Percentiles rank a stretch among this genome's conserved stretches.
Evolutionary conservation across 2,888 invertebrate genomes (phyloP).

Genomic region (Hymenopus coronatus): DNA sequence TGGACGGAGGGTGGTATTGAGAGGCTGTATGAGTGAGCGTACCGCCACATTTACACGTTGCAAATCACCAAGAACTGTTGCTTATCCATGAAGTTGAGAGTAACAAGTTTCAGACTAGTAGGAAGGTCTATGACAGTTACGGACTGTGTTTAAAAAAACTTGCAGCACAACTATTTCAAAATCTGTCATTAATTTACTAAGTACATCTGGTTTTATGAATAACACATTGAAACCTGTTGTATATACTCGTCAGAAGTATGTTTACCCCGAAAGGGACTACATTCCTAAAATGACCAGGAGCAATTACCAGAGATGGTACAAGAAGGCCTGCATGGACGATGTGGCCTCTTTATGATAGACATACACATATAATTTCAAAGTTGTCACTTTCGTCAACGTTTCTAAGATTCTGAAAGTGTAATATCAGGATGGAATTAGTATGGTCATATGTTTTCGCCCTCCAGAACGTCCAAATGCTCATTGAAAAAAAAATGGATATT

Average conservation of each 20-base stretch:
- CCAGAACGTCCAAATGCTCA: background rate
- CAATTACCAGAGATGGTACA: background rate
- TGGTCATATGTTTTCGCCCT: background rate
- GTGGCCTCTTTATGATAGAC: background rate
- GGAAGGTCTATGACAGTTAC: too few relatives aligned
- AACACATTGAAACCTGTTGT: background rate
- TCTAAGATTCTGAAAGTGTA: background rate
- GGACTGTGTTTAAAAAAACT: too few relatives aligned
- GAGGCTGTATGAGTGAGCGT: too few relatives aligned
- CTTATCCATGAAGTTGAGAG: too few relatives aligned
- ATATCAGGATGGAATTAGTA: background rate
- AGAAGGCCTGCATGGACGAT: too few relatives aligned
- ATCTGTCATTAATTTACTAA: too few relatives aligned
- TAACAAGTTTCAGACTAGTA: too few relatives aligned
- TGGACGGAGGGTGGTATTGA: too few relatives aligned
- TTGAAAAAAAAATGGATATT: background rate
- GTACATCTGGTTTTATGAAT: too few relatives aligned
- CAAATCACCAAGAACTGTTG: too few relatives aligned
- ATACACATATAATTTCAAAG: background rate
- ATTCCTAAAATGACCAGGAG: background rate
- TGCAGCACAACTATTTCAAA: too few relatives aligned
- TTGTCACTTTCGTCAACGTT: background rate
- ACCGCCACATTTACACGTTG: too few relatives aligned
- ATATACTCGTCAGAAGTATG: background rate
- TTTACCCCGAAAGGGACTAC: background rate